Conservation (phyloP, 2,113 vertebrate species). For the Pseudonaja textilis region DNA sequence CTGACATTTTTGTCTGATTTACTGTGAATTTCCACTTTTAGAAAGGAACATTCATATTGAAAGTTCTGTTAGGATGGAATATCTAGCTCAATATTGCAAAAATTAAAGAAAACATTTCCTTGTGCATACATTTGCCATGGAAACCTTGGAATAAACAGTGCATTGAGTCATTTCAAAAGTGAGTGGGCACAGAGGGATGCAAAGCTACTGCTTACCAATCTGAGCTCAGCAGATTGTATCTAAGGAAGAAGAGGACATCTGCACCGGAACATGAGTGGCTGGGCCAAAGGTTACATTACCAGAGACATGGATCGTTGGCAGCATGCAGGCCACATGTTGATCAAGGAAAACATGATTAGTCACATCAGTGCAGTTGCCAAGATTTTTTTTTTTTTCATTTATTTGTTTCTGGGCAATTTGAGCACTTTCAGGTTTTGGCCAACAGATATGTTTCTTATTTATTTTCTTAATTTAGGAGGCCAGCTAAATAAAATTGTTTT, state of each 20-base stretch:
- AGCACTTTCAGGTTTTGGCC: slow-evolving; percentile 29
- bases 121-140: slow-evolving; percentile 33
- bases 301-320: rapidly evolving
- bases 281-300: background rate
- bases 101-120: background rate
- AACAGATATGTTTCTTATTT: slow-evolving; percentile 25
- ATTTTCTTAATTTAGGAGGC: background rate
- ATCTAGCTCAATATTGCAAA: slow-evolving; percentile 39
- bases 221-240: rapidly evolving
- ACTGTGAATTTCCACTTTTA: slow-evolving; percentile 9
- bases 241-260: rapidly evolving
- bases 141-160: slow-evolving; percentile 56
- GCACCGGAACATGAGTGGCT: rapidly evolving
- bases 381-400: slow-evolving; percentile 21
- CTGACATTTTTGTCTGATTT: slow-evolving; percentile 8
- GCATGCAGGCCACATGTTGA: rapidly evolving
- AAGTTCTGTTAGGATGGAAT: slow-evolving; percentile 20
- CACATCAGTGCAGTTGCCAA: slow-evolving; percentile 41
- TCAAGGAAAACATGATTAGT: slow-evolving; percentile 27
- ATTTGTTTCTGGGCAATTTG: slow-evolving; percentile 27
- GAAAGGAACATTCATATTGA: rapidly evolving
- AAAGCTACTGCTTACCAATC: slow-evolving; percentile 43
- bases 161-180: slow-evolving; percentile 48
- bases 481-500: slow-evolving; percentile 1
- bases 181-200: slow-evolving; percentile 45